Evolutionary conservation across 1,140 invertebrate genomes (phyloP).

Genomic region (Chelonus insularis): DNA sequence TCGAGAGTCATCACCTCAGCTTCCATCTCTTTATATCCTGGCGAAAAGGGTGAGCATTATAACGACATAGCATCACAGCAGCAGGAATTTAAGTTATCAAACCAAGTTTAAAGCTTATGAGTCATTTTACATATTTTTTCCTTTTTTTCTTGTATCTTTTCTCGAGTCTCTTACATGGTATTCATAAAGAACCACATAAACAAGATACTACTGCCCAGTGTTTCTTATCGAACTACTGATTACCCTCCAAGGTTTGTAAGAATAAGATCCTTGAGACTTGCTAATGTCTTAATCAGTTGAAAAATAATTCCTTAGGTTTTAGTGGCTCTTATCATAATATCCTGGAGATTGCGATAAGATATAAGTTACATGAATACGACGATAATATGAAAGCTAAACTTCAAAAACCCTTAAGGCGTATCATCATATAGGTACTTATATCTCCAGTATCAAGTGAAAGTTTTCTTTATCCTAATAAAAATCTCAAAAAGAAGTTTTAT

Average conservation of each 20-base stretch:
- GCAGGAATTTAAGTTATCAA: constrained; percentile 4
- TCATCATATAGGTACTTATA: neutral
- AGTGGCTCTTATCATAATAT: neutral
- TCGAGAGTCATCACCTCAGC: constrained; percentile 9
- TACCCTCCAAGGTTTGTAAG: neutral
- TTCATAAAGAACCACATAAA: neutral
- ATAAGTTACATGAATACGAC: neutral
- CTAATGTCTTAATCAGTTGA: neutral
- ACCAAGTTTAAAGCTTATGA: neutral
- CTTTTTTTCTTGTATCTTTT: neutral
- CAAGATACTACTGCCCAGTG: neutral
- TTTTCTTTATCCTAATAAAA: no score
- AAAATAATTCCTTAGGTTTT: neutral
- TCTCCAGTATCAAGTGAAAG: neutral
- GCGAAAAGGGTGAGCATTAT: constrained; percentile 2
- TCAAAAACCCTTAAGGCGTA: neutral
- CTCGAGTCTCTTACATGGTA: neutral
- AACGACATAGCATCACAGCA: neutral
- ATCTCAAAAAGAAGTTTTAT: neutral
- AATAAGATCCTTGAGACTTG: neutral
- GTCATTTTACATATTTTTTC: neutral
- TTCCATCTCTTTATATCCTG: constrained; percentile 2
- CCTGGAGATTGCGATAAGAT: neutral
- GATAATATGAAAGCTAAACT: neutral
- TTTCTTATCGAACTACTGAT: neutral